These are phyloP conservation scores for Rhynchopsitta pachyrhyncha DNA, from an alignment of 2,113 vertebrate species.

Conservation along the genomic window DNA sequence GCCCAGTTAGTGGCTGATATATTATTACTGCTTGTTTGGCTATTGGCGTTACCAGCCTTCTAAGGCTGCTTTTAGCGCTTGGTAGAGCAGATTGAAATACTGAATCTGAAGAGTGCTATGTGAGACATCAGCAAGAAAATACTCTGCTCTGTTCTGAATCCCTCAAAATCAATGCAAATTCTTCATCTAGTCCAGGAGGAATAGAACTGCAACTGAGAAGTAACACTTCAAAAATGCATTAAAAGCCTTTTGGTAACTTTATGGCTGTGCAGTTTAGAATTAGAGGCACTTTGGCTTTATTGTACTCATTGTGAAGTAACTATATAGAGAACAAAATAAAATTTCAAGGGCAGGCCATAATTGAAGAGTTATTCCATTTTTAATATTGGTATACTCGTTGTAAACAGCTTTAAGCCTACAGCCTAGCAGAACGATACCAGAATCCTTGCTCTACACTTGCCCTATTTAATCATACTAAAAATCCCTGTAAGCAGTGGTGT, in stretches of 20 bases:
- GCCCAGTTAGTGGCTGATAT: not conserved
- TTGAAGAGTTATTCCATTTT: constrained; percentile 4
- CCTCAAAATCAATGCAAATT: not conserved
- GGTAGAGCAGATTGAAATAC: not conserved
- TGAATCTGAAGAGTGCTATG: not conserved
- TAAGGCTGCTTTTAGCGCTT: not conserved
- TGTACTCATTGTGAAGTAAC: not conserved
- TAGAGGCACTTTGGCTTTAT: not conserved
- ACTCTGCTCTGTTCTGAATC: not conserved
- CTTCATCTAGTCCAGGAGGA: not conserved
- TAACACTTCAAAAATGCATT: not conserved
- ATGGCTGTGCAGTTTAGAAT: not conserved
- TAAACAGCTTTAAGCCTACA: not conserved
- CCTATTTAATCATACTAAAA: not conserved
- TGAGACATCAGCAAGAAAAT: not conserved
- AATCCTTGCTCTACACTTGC: not conserved
- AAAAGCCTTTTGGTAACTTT: not conserved
- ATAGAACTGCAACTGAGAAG: not conserved
- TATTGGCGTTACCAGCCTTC: not conserved
- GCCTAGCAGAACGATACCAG: not conserved
- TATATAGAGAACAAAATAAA: constrained; percentile 4
- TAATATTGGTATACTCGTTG: not conserved
- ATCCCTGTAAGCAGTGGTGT: not conserved
- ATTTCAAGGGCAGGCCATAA: not conserved
- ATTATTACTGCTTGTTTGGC: not conserved